Evolutionary conservation across 1,140 invertebrate genomes (phyloP).

Genomic region (Ruditapes philippinarum): DNA sequence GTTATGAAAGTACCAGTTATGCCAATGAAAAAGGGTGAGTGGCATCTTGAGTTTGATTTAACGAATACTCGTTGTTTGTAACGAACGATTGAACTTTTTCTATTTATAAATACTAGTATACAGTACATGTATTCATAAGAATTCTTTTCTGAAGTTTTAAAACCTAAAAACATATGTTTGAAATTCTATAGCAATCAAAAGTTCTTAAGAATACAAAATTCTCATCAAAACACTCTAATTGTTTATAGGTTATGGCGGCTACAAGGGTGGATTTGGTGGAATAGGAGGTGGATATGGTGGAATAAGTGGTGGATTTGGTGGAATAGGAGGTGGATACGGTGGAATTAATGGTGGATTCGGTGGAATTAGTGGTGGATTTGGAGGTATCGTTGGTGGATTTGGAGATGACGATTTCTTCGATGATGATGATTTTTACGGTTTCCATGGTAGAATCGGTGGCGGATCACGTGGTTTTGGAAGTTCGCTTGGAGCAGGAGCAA

Average conservation of each 20-base stretch:
- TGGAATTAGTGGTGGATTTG: slow-evolving; percentile 5
- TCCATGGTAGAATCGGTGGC: neutral
- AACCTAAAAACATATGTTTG: too few relatives aligned
- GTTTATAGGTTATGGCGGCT: neutral
- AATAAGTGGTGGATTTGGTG: neutral
- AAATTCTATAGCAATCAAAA: too few relatives aligned
- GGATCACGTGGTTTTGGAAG: slow-evolving; percentile 2
- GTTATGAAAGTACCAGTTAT: neutral
- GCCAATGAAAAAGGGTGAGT: neutral
- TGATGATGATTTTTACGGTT: slow-evolving; percentile 11
- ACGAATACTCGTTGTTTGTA: too few relatives aligned
- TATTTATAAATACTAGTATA: too few relatives aligned
- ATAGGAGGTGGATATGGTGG: neutral
- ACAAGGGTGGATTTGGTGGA: neutral
- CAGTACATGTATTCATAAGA: too few relatives aligned
- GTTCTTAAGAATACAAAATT: too few relatives aligned
- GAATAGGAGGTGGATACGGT: neutral
- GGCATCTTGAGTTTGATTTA: neutral
- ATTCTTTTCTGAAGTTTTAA: too few relatives aligned
- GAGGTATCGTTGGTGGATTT: neutral
- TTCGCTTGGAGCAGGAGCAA: neutral
- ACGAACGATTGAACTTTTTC: too few relatives aligned
- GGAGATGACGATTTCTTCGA: neutral
- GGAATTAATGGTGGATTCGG: neutral
- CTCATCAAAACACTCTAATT: neutral